phyloP scores from a whole-genome alignment of 2,113 vertebrate genomes.

The Oenanthe melanoleuca region DNA sequence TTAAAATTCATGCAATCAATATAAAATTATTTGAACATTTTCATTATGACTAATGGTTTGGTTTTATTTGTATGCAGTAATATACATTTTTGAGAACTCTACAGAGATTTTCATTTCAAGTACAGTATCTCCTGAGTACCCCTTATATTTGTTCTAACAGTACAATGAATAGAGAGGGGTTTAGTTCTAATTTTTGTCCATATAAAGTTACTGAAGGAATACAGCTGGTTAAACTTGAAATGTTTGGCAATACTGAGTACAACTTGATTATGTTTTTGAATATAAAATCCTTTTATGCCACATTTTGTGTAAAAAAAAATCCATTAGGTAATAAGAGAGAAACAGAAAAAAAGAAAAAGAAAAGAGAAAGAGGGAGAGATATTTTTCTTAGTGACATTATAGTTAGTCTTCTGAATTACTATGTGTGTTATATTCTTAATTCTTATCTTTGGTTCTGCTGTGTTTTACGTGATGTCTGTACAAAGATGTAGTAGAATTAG shows the following conservation, averaged over 20 bases:
- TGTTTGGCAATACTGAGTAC: neutral
- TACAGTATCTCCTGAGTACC: neutral
- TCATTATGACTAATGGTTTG: neutral
- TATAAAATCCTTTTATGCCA: neutral
- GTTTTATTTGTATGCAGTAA: neutral
- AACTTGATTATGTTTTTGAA: neutral
- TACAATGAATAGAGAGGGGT: neutral
- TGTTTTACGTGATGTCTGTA: neutral
- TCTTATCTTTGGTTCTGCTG: neutral
- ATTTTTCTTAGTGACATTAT: neutral
- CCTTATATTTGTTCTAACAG: neutral
- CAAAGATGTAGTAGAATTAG: neutral
- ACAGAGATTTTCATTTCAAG: neutral
- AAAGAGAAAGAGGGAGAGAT: neutral
- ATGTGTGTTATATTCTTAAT: neutral
- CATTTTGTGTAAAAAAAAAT: neutral
- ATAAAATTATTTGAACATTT: neutral
- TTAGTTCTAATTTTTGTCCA: neutral
- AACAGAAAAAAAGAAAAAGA: neutral
- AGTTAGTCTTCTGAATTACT: neutral
- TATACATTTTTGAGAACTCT: neutral
- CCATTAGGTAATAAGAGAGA: neutral
- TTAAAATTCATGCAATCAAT: neutral
- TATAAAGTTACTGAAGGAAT: neutral
- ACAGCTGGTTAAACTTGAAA: neutral